Evolutionary conservation across 2,888 invertebrate species (phyloP).

Genomic region (Drosophila aldrichi): DNA sequence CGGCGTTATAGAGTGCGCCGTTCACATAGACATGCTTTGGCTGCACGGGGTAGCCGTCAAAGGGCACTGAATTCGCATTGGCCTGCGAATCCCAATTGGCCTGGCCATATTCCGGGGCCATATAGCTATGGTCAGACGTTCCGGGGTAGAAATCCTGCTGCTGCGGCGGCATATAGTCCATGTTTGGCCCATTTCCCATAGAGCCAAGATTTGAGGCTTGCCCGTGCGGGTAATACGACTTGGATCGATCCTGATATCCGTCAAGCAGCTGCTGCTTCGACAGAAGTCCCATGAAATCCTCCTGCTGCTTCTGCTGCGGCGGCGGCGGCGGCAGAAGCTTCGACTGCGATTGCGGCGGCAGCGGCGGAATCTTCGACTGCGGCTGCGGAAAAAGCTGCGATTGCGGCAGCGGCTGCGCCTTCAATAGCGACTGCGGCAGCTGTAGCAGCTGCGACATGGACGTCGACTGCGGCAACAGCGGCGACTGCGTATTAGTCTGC

Average conservation of each 20-base stretch:
- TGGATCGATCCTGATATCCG: neutral
- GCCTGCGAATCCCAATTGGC: neutral
- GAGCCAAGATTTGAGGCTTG: neutral
- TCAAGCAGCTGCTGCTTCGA: neutral
- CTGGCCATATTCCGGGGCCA: neutral
- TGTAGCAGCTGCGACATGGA: no score
- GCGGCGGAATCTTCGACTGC: neutral
- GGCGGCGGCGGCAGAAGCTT: neutral
- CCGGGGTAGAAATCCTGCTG: neutral
- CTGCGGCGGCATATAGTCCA: neutral
- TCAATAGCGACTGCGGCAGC: neutral
- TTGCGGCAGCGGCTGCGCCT: no score
- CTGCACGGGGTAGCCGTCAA: neutral
- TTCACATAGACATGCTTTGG: conserved; percentile 22
- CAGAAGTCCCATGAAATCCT: neutral
- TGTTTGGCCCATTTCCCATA: neutral
- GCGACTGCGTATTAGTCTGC: neutral
- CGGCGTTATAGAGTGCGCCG: conserved; percentile 27
- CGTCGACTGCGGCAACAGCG: neutral
- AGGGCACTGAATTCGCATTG: neutral
- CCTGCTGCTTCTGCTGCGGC: neutral
- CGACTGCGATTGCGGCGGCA: neutral
- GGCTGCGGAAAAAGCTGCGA: neutral
- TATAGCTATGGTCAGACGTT: neutral
- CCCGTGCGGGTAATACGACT: neutral